Evolutionary conservation across 2,797 vertebrate genomes (phyloP).

Genomic region (Uromys caudimaculatus): DNA sequence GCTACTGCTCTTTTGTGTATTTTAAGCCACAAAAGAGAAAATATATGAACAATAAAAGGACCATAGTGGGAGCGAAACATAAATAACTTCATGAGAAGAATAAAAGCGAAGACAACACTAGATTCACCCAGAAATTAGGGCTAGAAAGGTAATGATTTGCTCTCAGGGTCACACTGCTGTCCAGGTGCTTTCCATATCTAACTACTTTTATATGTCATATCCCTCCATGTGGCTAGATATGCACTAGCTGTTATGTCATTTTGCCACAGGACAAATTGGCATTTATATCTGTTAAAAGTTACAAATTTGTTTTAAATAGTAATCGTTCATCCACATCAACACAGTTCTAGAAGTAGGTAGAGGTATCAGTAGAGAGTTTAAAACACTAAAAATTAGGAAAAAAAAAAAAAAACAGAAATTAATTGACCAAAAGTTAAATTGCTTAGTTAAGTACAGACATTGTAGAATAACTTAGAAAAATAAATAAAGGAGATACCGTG

Average conservation of each 20-base stretch:
- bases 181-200: not conserved
- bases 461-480: not conserved
- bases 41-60: not conserved
- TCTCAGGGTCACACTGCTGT: not conserved
- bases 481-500: not conserved
- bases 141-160: not conserved
- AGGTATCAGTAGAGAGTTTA: not conserved
- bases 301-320: not conserved
- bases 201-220: not conserved
- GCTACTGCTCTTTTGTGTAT: not conserved
- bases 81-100: not conserved
- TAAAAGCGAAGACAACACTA: not conserved
- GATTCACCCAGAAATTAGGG: not conserved
- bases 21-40: constrained; percentile 41
- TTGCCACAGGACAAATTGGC: not conserved
- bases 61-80: not conserved
- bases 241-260: not conserved
- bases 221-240: not conserved
- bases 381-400: constrained; percentile 15
- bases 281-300: not conserved
- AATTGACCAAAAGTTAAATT: constrained; percentile 2
- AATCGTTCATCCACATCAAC: not conserved
- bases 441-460: constrained; percentile 37
- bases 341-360: not conserved
- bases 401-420: not conserved